Percentiles rank a stretch among this genome's conserved stretches.
phyloP scores from a whole-genome alignment of 2,113 vertebrate species.

The Sclerurus mexicanus region DNA sequence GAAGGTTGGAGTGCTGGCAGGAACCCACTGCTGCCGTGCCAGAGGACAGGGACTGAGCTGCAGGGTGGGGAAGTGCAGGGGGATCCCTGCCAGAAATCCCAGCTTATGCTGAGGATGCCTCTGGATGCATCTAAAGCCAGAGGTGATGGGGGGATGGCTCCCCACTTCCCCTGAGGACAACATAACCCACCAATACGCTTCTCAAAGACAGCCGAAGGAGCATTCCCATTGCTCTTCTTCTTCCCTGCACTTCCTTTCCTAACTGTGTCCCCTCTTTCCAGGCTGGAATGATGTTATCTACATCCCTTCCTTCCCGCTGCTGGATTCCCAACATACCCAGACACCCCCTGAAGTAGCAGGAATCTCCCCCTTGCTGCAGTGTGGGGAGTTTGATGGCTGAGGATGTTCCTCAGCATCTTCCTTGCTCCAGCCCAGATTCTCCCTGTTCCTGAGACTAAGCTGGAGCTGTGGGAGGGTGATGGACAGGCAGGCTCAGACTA shows the following conservation, averaged over 20 bases:
- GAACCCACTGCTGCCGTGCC: neutral
- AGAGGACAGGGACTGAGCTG: neutral
- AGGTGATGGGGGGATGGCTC: neutral
- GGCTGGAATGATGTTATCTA: neutral
- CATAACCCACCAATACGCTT: neutral
- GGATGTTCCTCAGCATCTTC: neutral
- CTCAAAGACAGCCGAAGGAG: fast-evolving
- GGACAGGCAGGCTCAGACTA: neutral
- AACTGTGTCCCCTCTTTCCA: neutral
- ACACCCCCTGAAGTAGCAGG: neutral
- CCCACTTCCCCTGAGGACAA: neutral
- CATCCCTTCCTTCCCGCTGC: neutral
- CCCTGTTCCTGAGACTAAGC: neutral
- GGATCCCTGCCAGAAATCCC: neutral
- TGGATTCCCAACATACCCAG: neutral
- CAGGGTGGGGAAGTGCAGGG: neutral
- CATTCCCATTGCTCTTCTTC: fast-evolving
- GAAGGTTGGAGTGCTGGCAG: neutral
- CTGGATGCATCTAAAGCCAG: neutral
- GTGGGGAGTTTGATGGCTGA: neutral
- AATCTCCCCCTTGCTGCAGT: neutral
- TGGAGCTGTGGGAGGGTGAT: neutral
- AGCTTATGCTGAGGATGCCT: neutral
- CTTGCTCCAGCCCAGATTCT: neutral
- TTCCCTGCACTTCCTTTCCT: neutral